These are phyloP conservation scores for Eira barbara DNA, from an alignment of 2,113 vertebrate genomes.

Conservation along the genomic window DNA sequence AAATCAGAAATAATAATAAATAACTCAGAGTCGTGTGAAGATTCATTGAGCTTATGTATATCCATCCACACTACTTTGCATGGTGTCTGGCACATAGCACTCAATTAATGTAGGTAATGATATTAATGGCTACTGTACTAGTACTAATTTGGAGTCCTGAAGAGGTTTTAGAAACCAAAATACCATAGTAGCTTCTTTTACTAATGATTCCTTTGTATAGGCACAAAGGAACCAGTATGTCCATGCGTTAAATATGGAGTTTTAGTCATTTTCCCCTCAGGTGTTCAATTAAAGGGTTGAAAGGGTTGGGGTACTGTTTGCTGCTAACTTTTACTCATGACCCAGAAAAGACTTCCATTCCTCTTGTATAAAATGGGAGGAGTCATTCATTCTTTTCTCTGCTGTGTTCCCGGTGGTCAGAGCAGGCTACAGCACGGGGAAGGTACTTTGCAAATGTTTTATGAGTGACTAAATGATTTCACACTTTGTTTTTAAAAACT, in stretches of 20 bases:
- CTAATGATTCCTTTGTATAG: constrained; percentile 1
- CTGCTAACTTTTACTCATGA: constrained; percentile 17
- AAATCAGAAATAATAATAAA: not conserved
- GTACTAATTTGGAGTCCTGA: not conserved
- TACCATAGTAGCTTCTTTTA: not conserved
- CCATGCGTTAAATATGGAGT: not conserved
- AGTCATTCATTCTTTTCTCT: not conserved
- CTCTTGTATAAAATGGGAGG: not conserved
- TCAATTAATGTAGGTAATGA: not conserved
- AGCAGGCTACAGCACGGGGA: not conserved
- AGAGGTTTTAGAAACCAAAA: constrained; percentile 26
- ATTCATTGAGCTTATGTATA: not conserved
- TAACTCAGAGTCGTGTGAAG: not conserved
- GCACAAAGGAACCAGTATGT: not conserved
- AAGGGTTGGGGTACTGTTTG: not conserved
- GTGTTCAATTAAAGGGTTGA: not conserved
- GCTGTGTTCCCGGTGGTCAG: not conserved
- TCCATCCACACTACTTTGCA: not conserved
- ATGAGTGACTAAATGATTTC: not conserved
- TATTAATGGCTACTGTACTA: not conserved
- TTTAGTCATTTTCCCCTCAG: not conserved
- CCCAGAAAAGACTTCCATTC: constrained; percentile 3
- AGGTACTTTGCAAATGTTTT: not conserved
- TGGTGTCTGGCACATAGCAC: not conserved
- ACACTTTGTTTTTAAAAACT: constrained; percentile 23